phyloP scores from a whole-genome alignment of 2,113 vertebrate species.

The Lophochroa leadbeateri region DNA sequence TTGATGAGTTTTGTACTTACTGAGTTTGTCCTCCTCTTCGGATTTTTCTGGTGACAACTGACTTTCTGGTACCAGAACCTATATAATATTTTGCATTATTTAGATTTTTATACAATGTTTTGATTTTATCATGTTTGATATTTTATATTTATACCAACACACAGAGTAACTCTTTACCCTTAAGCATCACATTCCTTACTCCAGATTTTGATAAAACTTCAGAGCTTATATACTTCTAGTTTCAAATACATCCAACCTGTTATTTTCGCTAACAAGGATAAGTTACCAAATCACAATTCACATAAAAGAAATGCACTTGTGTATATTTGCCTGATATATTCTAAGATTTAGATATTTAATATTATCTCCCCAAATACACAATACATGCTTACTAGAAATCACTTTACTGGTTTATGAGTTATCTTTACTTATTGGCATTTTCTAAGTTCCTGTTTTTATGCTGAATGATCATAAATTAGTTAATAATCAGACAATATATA shows the following conservation, averaged over 20 bases:
- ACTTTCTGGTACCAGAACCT: slow-evolving; percentile 89
- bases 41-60: slow-evolving; percentile 72
- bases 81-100: not conserved
- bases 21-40: slow-evolving; percentile 56
- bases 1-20: not conserved
- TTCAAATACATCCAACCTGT: not conserved
- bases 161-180: not conserved
- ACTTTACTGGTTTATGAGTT: not conserved
- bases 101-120: not conserved
- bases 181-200: not conserved
- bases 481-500: not conserved
- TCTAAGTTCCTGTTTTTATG: not conserved
- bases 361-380: not conserved
- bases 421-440: not conserved
- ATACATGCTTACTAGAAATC: not conserved
- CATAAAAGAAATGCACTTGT: not conserved
- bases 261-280: not conserved
- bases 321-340: not conserved
- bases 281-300: not conserved
- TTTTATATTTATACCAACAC: not conserved
- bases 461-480: not conserved
- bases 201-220: not conserved
- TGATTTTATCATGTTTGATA: not conserved
- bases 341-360: not conserved
- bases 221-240: not conserved